Evolutionary conservation across 2,888 invertebrate genomes (phyloP), one percentile per base, ranked within the genome.

Genomic region (Polylopha cassiicola): DNA sequence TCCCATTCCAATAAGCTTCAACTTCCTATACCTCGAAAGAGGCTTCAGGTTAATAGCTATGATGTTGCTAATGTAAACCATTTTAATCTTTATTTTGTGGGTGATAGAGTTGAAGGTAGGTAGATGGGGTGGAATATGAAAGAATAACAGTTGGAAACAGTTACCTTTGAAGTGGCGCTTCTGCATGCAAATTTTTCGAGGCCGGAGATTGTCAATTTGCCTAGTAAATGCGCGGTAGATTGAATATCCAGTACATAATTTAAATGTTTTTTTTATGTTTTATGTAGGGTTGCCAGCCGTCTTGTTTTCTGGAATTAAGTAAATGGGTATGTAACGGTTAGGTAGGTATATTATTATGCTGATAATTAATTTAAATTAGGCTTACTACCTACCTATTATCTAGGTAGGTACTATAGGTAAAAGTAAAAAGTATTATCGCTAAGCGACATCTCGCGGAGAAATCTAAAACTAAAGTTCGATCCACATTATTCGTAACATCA

Each of bases 111-210:
- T 16, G 9, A 42, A 17, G 44, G 44, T 55, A 8, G 27, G 4
- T 5, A 16, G 20, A n/a, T 7, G 15, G n/a, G 6, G 6, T 20
- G 10, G 28, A 11, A 20, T 30, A 50, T 48, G 52, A 54, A 58
- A 62, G 56, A 54, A 67, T 70, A 68, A 67, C 68, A 71, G 73
- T 76, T 75, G 67, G 64, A 62, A 76, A 42, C 48, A 61, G 74
- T 73, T 75, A 70, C 75, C 80, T 85, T 85, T 84, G 85, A 81
- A 82, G 78, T 79, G 76, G 80, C 77, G 80, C 85, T 84, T 84
- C 85, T 81, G 85, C 85, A 84, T 84, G 79, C 81, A 84, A 82
- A 84, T 82, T 66, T 66, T 51, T 57, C 53, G 61, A 57, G 29
- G 54, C 55, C 53, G 57, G 50, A 67, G 65, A 79, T 75, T 73